phyloP scores from a whole-genome alignment of 2,797 vertebrate genomes.

The Galagoides demidoff region DNA sequence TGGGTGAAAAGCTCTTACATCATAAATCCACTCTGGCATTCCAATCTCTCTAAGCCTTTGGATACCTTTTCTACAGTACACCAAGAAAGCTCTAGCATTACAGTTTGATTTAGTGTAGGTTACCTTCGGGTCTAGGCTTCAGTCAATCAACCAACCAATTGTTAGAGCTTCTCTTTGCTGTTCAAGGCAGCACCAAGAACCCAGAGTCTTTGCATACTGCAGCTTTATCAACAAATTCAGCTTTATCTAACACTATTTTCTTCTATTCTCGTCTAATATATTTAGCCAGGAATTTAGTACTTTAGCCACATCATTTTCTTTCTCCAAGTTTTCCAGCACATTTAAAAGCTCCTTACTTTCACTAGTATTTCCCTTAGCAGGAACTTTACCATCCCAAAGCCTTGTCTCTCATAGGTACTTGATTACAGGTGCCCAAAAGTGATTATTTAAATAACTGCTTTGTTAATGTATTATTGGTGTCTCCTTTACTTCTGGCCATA shows the following conservation, averaged over 20 bases:
- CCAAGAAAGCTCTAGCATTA: neutral
- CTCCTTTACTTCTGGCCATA: neutral
- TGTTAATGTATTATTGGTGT: neutral
- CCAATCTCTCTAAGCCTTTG: neutral
- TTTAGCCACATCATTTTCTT: neutral
- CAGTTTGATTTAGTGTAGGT: neutral
- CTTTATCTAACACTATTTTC: neutral
- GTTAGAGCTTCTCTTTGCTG: neutral
- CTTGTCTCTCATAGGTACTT: neutral
- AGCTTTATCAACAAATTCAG: neutral
- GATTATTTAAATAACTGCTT: neutral
- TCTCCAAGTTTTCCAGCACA: neutral
- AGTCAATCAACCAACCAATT: neutral
- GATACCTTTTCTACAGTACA: neutral
- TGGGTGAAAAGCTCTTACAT: neutral
- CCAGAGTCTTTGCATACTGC: neutral
- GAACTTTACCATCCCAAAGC: neutral
- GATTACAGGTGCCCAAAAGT: neutral
- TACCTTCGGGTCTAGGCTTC: neutral
- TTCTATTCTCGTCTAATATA: neutral
- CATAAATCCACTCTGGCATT: neutral
- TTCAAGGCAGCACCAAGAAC: neutral
- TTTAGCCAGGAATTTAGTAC: slow-evolving; percentile 15
- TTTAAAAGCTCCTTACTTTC: slow-evolving; percentile 43
- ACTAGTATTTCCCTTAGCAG: neutral